A percentile compares a stretch with the other conserved stretches of the same genome.
Evolutionary conservation across 2,888 invertebrate species (phyloP).

Genomic region (Alsophila aescularia): DNA sequence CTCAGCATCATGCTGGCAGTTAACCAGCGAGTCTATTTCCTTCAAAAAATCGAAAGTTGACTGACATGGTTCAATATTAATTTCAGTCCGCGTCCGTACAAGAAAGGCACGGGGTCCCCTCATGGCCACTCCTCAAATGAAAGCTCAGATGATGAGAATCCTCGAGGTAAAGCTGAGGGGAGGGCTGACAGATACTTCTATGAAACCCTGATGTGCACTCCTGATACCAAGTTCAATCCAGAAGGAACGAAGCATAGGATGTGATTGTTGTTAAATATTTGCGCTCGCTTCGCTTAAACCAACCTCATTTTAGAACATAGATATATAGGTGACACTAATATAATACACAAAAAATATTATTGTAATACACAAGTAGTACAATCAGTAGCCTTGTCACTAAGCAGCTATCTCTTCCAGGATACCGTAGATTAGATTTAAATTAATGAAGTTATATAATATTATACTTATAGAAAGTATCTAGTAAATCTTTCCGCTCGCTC

Average conservation of each 20-base stretch:
- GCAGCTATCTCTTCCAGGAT: no score
- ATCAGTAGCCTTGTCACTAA: no score
- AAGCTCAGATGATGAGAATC: conserved; percentile 69
- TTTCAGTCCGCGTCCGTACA: conserved; percentile 53
- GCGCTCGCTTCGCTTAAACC: background rate
- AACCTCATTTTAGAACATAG: no score
- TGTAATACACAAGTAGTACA: no score
- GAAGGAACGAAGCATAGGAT: conserved; percentile 46
- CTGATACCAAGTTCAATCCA: conserved; percentile 53
- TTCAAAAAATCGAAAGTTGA: no score
- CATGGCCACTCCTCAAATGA: conserved; percentile 63
- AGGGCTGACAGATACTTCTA: conserved; percentile 71
- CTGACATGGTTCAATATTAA: background rate
- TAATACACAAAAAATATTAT: no score
- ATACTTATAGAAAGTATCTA: no score
- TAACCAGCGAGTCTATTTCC: background rate
- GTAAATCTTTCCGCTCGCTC: no score
- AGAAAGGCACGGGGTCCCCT: conserved; percentile 49
- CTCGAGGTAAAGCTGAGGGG: conserved; percentile 53
- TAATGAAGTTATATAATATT: no score
- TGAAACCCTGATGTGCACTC: conserved; percentile 72
- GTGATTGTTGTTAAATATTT: background rate
- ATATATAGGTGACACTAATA: no score
- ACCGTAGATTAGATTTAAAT: no score
- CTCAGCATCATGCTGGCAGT: no score